Percentiles rank a stretch among this genome's conserved stretches.
Conservation (phyloP, 1,140 invertebrate species). For the Neodiprion pinetum region DNA sequence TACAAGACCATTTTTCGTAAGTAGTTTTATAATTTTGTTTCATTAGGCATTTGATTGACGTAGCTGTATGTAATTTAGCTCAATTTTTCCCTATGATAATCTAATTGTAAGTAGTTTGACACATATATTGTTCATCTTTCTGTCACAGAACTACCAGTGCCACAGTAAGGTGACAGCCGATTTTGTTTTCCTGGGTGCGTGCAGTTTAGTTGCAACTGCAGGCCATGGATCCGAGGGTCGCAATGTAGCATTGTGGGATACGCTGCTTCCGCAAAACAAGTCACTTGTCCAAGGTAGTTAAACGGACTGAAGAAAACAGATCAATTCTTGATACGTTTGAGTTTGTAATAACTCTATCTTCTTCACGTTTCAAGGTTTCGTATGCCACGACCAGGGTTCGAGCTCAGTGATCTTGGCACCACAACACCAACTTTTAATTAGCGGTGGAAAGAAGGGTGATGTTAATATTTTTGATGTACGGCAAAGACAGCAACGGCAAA, state of each 20-base stretch:
- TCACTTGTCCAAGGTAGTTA: constrained; percentile 83
- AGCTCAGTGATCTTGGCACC: constrained; percentile 91
- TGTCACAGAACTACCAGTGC: constrained; percentile 89
- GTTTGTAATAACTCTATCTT: constrained; percentile 11
- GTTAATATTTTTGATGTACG: constrained; percentile 95
- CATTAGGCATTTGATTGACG: constrained; percentile 2
- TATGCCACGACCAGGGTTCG: constrained; percentile 91
- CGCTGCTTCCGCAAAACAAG: constrained; percentile 93
- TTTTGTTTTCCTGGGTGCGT: constrained; percentile 97
- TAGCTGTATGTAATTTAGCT: neutral
- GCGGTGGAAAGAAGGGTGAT: constrained; percentile 95
- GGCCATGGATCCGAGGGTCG: constrained; percentile 96
- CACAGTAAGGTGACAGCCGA: constrained; percentile 97
- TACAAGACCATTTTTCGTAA: constrained; percentile 94
- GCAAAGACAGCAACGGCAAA: constrained; percentile 85
- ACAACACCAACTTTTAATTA: constrained; percentile 88
- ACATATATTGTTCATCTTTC: constrained; percentile 36
- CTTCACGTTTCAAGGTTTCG: constrained; percentile 73
- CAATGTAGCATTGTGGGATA: constrained; percentile 99
- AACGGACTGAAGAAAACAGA: neutral
- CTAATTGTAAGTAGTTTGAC: constrained; percentile 20
- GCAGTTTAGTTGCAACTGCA: constrained; percentile 96
- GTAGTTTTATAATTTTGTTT: constrained; percentile 49
- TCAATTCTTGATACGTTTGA: neutral
- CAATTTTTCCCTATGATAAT: neutral